Base-by-base conservation (phyloP, 2,113 vertebrate genomes). In the Elephantulus edwardii region DNA sequence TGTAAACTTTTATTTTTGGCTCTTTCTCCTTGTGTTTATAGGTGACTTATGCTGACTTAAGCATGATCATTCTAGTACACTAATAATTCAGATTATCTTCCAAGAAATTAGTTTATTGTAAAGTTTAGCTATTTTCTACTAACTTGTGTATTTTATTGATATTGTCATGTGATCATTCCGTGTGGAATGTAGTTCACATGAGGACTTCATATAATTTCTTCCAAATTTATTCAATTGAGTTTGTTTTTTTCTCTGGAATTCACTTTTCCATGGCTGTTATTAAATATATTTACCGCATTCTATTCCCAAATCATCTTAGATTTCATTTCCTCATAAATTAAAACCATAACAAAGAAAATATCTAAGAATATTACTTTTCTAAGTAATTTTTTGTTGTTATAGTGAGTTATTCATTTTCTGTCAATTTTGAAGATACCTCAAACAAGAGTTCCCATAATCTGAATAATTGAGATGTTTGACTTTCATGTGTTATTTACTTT, bases 221-320 rank as follows among this genome's bases (percentile, higher is more conserved):
- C 70, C 74, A 95, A 97, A 86, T 24, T 92, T 96, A 94, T 95
- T 96, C 85, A 92, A 17, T 96, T 93, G 12, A 56, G 96, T 75
- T 30, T 60, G 19, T 8, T 56, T 84, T 95, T 93, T 72, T 64
- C 62, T 86, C 74, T 94, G 75, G 60, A 91, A 88, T 95, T 92
- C 66, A 82, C 28, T 91, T 88, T 85, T 60, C 71, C 85, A 91
- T 85, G 24, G 11, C 16, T 85, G 24, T 93, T 83, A 62, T 93
- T 58, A 91, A 92, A 86, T 71, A 88, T 91, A 40, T 87, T 92
- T 78, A 88, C 19, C 40, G 92, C 84, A 71, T 87, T 91, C 76
- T 76, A 92, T 83, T 94, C 38, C 40, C 64, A 81, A 77, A 16
- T 26, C 33, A 80, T 88, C 38, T 93, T 60, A 26, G 81, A 50